Percentiles rank a stretch among this genome's conserved stretches.
Conservation (phyloP, 2,888 invertebrate genomes). For the Flexamia atlantica region DNA sequence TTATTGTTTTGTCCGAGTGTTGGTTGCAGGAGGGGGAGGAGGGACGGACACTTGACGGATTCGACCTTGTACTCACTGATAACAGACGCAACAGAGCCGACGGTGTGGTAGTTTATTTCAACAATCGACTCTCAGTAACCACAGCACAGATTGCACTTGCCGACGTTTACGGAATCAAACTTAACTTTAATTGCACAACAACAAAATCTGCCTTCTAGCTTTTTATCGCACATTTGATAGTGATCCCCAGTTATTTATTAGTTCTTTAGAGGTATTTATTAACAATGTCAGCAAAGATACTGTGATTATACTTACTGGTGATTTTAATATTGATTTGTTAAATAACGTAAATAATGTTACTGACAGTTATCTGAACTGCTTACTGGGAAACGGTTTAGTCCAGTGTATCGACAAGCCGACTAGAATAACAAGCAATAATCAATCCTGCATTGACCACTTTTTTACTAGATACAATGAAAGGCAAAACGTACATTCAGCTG, state of each 20-base stretch:
- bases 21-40: constrained; percentile 23
- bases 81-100: background rate
- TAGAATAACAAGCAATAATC: background rate
- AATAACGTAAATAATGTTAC: background rate
- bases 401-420: constrained; percentile 22
- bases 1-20: constrained; percentile 24
- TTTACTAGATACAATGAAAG: no score
- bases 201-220: constrained; percentile 2
- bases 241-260: background rate
- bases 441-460: background rate
- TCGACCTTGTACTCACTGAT: background rate
- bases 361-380: no score
- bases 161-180: constrained; percentile 25
- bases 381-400: no score
- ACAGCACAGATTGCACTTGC: background rate
- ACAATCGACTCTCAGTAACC: background rate
- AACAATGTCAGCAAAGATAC: background rate
- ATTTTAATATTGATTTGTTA: constrained; percentile 11
- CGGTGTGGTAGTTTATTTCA: constrained; percentile 44
- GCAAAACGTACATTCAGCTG: no score
- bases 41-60: background rate
- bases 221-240: constrained; percentile 23
- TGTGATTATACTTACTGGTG: background rate
- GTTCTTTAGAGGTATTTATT: background rate
- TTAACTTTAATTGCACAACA: constrained; percentile 8